Evolutionary conservation across 2,797 vertebrate species (phyloP).

Genomic region (Mormyrus proboscirostris): DNA sequence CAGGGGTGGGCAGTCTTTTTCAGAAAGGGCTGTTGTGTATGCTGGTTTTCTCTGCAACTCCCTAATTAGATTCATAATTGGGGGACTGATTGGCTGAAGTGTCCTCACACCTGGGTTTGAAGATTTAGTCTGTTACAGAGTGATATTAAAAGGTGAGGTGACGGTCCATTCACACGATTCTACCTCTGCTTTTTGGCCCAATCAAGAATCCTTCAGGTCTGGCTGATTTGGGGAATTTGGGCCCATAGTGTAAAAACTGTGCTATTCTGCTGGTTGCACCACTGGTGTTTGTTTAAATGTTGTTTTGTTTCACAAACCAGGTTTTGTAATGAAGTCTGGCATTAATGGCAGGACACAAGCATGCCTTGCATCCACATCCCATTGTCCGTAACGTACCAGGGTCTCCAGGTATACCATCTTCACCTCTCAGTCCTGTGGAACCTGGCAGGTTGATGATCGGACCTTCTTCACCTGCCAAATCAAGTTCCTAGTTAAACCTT

Average conservation of each 20-base stretch:
- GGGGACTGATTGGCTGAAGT: not conserved
- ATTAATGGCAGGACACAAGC: not conserved
- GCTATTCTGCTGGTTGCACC: not conserved
- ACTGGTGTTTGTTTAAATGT: not conserved
- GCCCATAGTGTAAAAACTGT: not conserved
- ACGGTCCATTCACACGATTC: not conserved
- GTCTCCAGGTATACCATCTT: constrained; percentile 63
- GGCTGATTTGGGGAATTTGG: not conserved
- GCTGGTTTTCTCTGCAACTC: not conserved
- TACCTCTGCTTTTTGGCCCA: not conserved
- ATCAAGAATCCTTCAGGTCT: not conserved
- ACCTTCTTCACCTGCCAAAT: constrained; percentile 66
- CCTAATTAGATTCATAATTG: not conserved
- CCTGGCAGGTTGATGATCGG: constrained; percentile 70
- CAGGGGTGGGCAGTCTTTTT: not conserved
- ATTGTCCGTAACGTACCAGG: constrained; percentile 59
- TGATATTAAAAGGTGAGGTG: not conserved
- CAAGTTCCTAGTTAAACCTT: not conserved
- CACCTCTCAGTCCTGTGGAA: constrained; percentile 72
- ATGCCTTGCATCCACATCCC: not conserved
- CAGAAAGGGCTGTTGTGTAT: not conserved
- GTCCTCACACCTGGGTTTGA: not conserved
- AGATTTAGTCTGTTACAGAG: not conserved
- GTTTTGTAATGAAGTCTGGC: not conserved
- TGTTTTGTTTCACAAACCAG: not conserved